Evolutionary conservation across 1,140 invertebrate species (phyloP), one percentile per base, ranked within the genome.

Genomic region (Lineus longissimus): DNA sequence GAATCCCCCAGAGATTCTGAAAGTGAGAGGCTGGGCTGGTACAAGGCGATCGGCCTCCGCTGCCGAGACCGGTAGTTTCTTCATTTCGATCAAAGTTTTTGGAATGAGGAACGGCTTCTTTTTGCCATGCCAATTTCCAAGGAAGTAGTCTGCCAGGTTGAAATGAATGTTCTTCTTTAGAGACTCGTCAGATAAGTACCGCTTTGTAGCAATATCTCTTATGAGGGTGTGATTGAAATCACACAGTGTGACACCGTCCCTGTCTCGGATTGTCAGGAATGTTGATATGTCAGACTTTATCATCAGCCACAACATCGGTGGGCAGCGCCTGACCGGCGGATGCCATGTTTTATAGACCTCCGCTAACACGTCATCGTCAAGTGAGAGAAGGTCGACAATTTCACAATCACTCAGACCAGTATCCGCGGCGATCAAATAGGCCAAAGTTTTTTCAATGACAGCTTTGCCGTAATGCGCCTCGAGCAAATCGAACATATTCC

Each of bases 371-470:
- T 70, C 69, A 41, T 79, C 77, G 59, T 81, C 78, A 13, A 80
- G 47, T 25, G 76, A 79, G 13, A 81, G 60, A 27, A 81, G 59
- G 59, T 81, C 79, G 60, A 77, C 74, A 64, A 81, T 75, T 72
- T 81, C 79, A 45, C 71, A 69, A 64, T 81, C 78, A 36, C 75
- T 77, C 23, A 81, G 66, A 1, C 79, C 79, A 15, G 73, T 77
- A 0, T 61, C 61, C 7, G 76, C 79, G 17, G 74, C 71, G n/a
- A 71, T 73, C 31, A 79, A 55, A 66, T 97, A 76, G 93, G 93
- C 69, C 91, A 91, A 1, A 89, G 91, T 78, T 91, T 92, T 59
- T 0, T 68, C 64, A 15, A 81, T 72, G 2, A 79, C 56, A 0
- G 67, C 27, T 17, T 63, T 41, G 0, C 78, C 77, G 60, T 78